Evolutionary conservation across 2,113 vertebrate species (phyloP).

Genomic region (Rhizomys pruinosus): DNA sequence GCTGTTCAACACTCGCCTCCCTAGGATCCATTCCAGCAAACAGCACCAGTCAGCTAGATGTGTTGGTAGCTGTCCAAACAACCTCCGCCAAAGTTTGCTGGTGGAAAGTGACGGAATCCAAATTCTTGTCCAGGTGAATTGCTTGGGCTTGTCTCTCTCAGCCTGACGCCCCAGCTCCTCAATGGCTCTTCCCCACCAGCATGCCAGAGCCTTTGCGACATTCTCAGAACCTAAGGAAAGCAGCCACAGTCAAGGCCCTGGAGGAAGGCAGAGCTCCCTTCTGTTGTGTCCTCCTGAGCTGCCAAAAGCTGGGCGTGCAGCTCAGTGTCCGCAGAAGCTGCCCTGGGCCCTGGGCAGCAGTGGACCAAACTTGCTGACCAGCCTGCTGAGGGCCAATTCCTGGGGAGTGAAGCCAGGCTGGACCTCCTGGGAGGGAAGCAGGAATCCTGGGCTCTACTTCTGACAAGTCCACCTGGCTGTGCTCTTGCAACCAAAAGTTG

Average conservation of each 20-base stretch:
- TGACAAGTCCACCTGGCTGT: not conserved
- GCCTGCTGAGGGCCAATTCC: not conserved
- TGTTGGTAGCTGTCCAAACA: not conserved
- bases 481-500: not conserved
- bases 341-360: not conserved
- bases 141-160: conserved; percentile 1
- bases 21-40: not conserved
- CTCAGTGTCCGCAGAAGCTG: too few relatives aligned
- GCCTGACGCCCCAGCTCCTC: not conserved
- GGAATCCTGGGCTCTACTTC: not conserved
- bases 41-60: not conserved
- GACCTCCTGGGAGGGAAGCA: too few relatives aligned
- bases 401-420: not conserved
- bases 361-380: not conserved
- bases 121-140: conserved; percentile 23
- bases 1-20: rapidly evolving
- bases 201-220: too few relatives aligned
- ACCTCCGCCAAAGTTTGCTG: not conserved
- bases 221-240: not conserved
- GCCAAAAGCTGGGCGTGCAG: too few relatives aligned
- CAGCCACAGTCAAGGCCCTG: not conserved
- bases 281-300: not conserved
- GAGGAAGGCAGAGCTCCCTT: not conserved
- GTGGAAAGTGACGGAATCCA: not conserved
- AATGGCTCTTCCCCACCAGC: not conserved